Base-by-base conservation (phyloP, 2,797 vertebrate genomes). In the Halcyon leucocephala region DNA sequence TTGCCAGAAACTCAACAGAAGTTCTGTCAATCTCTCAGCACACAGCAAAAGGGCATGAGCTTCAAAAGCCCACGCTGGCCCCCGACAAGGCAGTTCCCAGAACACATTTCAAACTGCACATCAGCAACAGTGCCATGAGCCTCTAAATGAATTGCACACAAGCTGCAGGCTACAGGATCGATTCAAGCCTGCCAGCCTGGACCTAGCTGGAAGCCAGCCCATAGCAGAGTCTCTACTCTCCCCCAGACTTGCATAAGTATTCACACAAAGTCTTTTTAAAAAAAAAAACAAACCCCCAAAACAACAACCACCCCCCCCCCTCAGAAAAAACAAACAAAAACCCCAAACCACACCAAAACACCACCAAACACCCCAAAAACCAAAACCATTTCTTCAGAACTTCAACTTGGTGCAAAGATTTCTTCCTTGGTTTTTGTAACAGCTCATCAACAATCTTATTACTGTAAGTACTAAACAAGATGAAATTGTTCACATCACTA, bases 131-230 rank as follows among this genome's bases (percentile, higher is more conserved):
- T 5, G n/a, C 41, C 51, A 7, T 2, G 21, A 51, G 67, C 51
- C 86, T 65, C 37, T 37, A 21, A 20, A 42, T 5, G 8, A 12
- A 31, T 2, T 2, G 35, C 18, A 6, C 1, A 2, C n/a, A 44
- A 82, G 19, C 39, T 60, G 18, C 25, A 3, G 13, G 3, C 42
- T 12, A 22, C 0, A 8, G 22, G 3, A 49, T 2, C 1, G 2
- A 44, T 20, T 65, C 46, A 69, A 33, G 61, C 26, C 57, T 16
- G 2, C 10, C 49, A 46, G 33, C 33, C 74, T 37, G 60, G 57
- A 29, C 60, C 70, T n/a, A 20, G 49, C 49, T 60, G 28, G 28
- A 76, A 79, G 35, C 5, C 64, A 64, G 2, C 28, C 25, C 33
- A 29, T 2, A 42, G 42, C 25, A 58, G 31, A 58, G 37, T 20